Base-by-base conservation (phyloP, 2,797 vertebrate species). In the Loris lydekkerianus region DNA sequence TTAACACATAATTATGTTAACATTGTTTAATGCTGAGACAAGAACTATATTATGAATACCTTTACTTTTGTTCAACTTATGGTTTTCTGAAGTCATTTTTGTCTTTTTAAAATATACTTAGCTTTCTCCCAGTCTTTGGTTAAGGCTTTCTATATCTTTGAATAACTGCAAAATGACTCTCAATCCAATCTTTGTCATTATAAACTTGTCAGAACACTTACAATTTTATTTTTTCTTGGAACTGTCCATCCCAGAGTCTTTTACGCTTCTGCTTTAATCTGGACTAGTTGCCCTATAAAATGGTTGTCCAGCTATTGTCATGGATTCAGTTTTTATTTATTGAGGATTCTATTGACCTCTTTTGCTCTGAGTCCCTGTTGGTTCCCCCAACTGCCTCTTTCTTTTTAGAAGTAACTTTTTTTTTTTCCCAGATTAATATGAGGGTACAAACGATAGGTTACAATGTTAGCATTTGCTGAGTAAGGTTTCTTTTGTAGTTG, bases 211-310 rank as follows among this genome's bases (percentile, higher is more conserved):
- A 92, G 46, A 87, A 75, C 60, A 87, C 84, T 60, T 46, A 87
- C 73, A 73, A 11, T 96, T 96, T 88, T 88, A 67, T 90, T 94
- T 92, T 81, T 25, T 85, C 76, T n/a, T 67, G n/a, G 85, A 85
- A 92, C n/a, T 27, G 23, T 94, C 70, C 73, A 6, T 92, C 60
- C 70, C 29, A 89, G 56, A 15, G n/a, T 17, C 29, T 85, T 95
- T 92, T 40, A 18, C 15, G 31, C 37, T 72, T 84, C 67, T 87
- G 15, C 37, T 92, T 94, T 83, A 70, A 70, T 87, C 37, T n/a
- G 72, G 25, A 85, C 56, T 76, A n/a, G 67, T 46, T 75, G 43
- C 60, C 78, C 37, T 72, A 27, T 87, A 70, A 70, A 90, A 76
- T 78, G 65, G 25, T n/a, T 37, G 31, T 25, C n/a, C 27, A 31